Evolutionary conservation across 2,797 vertebrate genomes (phyloP), one percentile per base, ranked within the genome.

Genomic region (Phaenicophaeus curvirostris): DNA sequence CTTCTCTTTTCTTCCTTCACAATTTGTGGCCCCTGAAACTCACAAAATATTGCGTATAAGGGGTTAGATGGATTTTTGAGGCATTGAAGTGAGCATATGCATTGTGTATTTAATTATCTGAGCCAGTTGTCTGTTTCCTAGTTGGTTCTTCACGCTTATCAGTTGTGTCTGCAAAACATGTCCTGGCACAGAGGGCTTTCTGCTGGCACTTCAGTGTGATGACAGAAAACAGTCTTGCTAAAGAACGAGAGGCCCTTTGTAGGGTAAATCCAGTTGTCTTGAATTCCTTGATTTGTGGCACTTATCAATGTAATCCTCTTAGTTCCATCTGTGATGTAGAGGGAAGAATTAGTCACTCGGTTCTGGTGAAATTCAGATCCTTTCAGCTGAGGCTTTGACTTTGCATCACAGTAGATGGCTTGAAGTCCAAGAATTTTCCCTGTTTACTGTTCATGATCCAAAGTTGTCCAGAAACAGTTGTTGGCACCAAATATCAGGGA

Each of bases 81-180:
- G 11, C 14, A 1, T 15, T 19, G 17, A 8, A 35, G 15, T 33
- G 44, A 21, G 9, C 7, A 15, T 6, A 19, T 17, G 39, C 3
- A 2, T 13, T 46, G 13, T 1, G 0, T 27, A 2, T 44, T 39
- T 31, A 41, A 10, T 13, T 16, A 42, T 17, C 37, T 44, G 39
- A 48, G 31, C n/a, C 21, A 15, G 35, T 37, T 3, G 31, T 51
- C 51, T 66, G 13, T 15, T 69, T 31, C 80, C 15, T 66, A 9
- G 15, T 62, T 79, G 82, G 39, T 17, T 66, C 61, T 51, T 42
- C 6, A 4, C 50, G 39, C 50, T 80, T 89, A 91, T 74, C 81
- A 16, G 23, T 6, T 15, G 23, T 18, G 28, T 39, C 89, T 91
- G 53, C 24, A 67, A 15, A 82, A 41, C 44, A 4, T 19, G 66